phyloP scores from a whole-genome alignment of 2,113 vertebrate species.

The Trematomus loennbergii region DNA sequence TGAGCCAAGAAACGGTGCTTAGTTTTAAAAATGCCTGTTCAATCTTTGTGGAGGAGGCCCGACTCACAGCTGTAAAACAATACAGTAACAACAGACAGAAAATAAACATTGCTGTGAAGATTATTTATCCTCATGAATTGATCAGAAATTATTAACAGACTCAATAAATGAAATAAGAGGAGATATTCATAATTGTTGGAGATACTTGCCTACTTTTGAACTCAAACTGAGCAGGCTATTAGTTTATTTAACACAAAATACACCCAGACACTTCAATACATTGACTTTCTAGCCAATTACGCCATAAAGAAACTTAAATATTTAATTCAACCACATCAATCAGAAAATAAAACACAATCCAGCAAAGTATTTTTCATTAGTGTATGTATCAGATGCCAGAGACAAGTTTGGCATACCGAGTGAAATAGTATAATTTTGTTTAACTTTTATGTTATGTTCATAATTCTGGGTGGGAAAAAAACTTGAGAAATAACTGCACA shows the following conservation, averaged over 20 bases:
- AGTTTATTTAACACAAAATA: slow-evolving; percentile 63
- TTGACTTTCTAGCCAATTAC: neutral
- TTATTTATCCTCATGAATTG: neutral
- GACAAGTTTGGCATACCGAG: neutral
- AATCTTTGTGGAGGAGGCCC: too few relatives aligned
- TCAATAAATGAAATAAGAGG: too few relatives aligned
- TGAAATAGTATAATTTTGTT: neutral
- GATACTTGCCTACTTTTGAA: neutral
- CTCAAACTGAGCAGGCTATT: neutral
- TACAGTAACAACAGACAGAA: neutral
- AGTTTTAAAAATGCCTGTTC: too few relatives aligned
- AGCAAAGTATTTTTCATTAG: slow-evolving; percentile 22
- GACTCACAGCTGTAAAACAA: neutral
- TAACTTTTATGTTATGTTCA: too few relatives aligned
- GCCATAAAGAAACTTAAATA: slow-evolving; percentile 22
- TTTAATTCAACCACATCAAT: neutral
- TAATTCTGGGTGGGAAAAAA: too few relatives aligned
- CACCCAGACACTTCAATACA: neutral
- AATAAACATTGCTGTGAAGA: neutral
- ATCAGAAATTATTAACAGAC: neutral
- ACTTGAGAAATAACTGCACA: neutral
- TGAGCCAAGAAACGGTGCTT: too few relatives aligned
- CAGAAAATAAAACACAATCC: slow-evolving; percentile 12
- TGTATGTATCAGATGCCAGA: neutral
- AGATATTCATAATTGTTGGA: neutral